A percentile compares a stretch with the other conserved stretches of the same genome.
phyloP scores from a whole-genome alignment of 2,888 invertebrate genomes.

The Balanococcus diminutus region DNA sequence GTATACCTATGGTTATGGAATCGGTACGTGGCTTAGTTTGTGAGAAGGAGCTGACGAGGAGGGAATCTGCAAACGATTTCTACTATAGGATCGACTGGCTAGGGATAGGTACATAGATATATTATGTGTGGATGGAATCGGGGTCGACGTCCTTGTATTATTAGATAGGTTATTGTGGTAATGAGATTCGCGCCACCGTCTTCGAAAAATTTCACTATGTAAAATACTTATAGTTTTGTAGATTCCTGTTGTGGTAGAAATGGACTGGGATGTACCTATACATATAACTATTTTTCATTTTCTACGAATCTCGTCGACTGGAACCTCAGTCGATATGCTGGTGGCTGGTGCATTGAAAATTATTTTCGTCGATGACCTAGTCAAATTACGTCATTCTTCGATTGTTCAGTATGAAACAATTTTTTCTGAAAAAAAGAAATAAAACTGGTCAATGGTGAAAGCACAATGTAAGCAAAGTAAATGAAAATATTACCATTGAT shows the following conservation, averaged over 20 bases:
- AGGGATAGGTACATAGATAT: no score
- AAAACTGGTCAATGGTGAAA: not conserved
- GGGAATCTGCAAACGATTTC: not conserved
- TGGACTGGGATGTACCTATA: not conserved
- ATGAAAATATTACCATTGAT: not conserved
- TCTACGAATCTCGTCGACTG: not conserved
- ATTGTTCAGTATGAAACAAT: not conserved
- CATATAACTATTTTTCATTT: not conserved
- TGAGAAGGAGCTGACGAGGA: not conserved
- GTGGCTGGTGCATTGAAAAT: no score
- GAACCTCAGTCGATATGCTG: not conserved
- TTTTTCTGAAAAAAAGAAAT: not conserved
- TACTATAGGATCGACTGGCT: no score
- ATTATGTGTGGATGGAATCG: not conserved
- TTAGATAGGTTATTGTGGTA: not conserved
- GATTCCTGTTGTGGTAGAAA: no score
- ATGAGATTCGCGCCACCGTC: not conserved
- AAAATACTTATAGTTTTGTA: no score
- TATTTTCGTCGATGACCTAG: not conserved
- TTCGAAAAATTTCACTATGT: not conserved
- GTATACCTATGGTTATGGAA: not conserved
- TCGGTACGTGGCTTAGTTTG: not conserved
- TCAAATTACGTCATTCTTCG: not conserved
- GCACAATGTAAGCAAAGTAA: no score
- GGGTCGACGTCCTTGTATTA: not conserved